phyloP scores from a whole-genome alignment of 2,113 vertebrate genomes.

The Otolemur garnettii region DNA sequence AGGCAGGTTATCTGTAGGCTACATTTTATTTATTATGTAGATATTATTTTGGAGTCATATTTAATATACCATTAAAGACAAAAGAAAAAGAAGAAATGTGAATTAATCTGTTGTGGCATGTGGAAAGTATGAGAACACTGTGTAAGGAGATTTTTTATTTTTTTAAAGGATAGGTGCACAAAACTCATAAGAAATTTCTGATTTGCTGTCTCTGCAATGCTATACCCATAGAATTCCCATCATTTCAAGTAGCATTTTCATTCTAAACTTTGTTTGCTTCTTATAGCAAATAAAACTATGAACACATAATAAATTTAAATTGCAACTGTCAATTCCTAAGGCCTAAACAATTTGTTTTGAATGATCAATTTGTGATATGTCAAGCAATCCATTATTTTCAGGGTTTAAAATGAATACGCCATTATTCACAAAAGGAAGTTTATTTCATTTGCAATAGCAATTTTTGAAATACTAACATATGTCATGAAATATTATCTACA shows the following conservation, averaged over 20 bases:
- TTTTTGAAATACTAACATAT: conserved; percentile 25
- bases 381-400: conserved; percentile 20
- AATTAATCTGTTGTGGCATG: neutral
- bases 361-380: neutral
- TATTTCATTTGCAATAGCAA: conserved; percentile 53
- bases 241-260: neutral
- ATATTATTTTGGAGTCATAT: neutral
- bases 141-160: neutral
- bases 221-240: neutral
- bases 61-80: neutral
- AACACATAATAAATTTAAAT: neutral
- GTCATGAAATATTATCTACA: conserved; percentile 30
- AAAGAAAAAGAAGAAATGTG: neutral
- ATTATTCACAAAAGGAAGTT: conserved; percentile 20
- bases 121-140: neutral
- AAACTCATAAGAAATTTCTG: neutral
- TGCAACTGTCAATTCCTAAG: conserved; percentile 4
- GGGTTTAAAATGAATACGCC: conserved; percentile 29
- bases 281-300: conserved; percentile 31
- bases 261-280: neutral
- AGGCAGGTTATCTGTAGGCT: neutral
- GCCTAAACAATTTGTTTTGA: neutral
- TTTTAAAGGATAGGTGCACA: neutral
- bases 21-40: conserved; percentile 1
- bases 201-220: neutral